Evolutionary conservation across 2,797 vertebrate genomes (phyloP).

Genomic region (Yasuhikotakia modesta): DNA sequence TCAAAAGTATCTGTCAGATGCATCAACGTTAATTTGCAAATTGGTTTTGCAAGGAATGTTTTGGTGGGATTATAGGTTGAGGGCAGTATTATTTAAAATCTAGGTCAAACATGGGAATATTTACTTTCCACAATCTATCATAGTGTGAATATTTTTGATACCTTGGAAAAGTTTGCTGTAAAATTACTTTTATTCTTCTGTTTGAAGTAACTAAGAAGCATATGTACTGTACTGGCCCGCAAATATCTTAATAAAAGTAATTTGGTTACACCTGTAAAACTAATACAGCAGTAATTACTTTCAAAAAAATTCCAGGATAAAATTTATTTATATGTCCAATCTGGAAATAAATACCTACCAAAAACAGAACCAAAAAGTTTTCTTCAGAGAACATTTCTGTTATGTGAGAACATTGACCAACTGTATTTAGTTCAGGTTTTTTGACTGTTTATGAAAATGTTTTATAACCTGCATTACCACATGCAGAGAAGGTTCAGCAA

Average conservation of each 20-base stretch:
- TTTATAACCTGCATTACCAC: constrained; percentile 42
- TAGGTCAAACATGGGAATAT: background rate
- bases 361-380: constrained; percentile 3
- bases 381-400: background rate
- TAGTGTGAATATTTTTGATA: background rate
- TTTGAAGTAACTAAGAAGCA: background rate
- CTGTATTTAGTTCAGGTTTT: constrained; percentile 18
- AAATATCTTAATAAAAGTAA: background rate
- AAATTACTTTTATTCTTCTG: background rate
- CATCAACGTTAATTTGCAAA: no score
- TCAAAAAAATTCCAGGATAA: background rate
- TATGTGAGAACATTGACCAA: constrained; percentile 13
- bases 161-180: background rate
- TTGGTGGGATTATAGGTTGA: no score
- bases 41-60: no score
- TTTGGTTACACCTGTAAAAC: background rate
- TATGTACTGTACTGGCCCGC: background rate
- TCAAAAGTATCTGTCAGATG: no score
- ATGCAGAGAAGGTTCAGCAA: constrained; percentile 51
- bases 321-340: background rate
- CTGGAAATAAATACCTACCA: constrained; percentile 16
- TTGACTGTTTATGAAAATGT: constrained; percentile 21
- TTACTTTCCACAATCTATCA: constrained; percentile 19
- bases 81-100: background rate
- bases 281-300: background rate